Conservation (phyloP, 2,113 vertebrate species). For the Odocoileus virginianus region DNA sequence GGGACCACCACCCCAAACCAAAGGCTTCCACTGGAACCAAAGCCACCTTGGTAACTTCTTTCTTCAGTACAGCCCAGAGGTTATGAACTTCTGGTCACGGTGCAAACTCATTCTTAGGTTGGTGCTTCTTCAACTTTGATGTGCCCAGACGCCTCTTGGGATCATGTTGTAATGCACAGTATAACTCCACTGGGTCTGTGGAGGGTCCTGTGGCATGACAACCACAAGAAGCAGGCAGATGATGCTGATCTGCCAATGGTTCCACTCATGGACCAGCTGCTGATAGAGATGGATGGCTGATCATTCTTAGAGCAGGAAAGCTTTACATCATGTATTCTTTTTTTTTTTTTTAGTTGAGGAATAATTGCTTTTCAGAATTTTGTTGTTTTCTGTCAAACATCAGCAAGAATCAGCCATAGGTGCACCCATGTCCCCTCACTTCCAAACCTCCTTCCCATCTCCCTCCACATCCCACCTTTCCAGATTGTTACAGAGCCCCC, state of each 20-base stretch:
- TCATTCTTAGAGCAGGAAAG: not conserved
- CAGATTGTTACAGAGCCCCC: not conserved
- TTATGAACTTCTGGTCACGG: not conserved
- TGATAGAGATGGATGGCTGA: not conserved
- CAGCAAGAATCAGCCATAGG: not conserved
- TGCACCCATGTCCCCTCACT: not conserved
- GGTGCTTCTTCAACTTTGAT: not conserved
- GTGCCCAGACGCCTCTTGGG: not conserved
- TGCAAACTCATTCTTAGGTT: not conserved
- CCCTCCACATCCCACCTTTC: not conserved
- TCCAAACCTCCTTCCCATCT: not conserved
- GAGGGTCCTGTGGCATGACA: not conserved
- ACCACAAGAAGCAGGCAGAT: not conserved
- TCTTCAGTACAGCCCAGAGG: not conserved
- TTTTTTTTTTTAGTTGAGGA: not conserved
- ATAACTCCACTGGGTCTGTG: not conserved
- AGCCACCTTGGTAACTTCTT: not conserved
- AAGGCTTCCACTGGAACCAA: not conserved
- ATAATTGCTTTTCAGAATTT: not conserved
- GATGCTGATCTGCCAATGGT: not conserved
- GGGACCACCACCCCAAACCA: not conserved
- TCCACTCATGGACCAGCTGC: not conserved
- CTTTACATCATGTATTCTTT: not conserved
- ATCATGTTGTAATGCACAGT: not conserved
- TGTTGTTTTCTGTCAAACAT: not conserved